Percentiles rank a stretch among this genome's conserved stretches.
Evolutionary conservation across 2,113 vertebrate species (phyloP).

Genomic region (Xiphophorus couchianus): DNA sequence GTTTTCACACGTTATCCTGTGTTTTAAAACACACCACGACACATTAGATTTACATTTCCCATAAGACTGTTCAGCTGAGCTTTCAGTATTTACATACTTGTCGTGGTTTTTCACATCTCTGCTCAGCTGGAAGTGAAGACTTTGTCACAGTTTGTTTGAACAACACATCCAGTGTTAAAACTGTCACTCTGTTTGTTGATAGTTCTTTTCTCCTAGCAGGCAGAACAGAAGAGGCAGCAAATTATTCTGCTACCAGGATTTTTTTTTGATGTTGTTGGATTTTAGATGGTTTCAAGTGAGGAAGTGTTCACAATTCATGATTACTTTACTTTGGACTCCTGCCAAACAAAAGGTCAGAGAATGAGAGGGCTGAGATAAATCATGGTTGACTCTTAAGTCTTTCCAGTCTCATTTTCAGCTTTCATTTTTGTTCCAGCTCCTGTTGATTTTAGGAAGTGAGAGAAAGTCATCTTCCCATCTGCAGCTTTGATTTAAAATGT

Average conservation of each 20-base stretch:
- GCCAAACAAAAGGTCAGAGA: constrained; percentile 21
- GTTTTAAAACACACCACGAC: constrained; percentile 5
- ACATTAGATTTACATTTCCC: constrained; percentile 41
- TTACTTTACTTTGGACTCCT: constrained; percentile 31
- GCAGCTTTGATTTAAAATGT: neutral
- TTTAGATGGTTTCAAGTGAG: constrained; percentile 13
- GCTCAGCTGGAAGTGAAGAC: constrained; percentile 6
- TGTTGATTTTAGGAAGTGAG: constrained; percentile 24
- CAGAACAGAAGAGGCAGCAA: constrained; percentile 11
- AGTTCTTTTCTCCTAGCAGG: constrained; percentile 11
- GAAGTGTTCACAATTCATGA: constrained; percentile 29
- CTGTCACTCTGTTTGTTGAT: neutral
- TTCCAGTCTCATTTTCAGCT: constrained; percentile 13
- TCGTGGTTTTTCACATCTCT: constrained; percentile 19
- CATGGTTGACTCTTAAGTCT: constrained; percentile 15
- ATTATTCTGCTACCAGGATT: constrained; percentile 4
- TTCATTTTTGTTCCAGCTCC: constrained; percentile 17
- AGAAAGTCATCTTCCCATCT: constrained; percentile 12
- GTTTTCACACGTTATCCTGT: neutral
- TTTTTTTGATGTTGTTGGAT: constrained; percentile 17
- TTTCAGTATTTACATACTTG: constrained; percentile 36
- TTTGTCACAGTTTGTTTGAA: constrained; percentile 9
- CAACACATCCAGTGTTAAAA: constrained; percentile 1
- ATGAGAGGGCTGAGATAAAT: constrained; percentile 10
- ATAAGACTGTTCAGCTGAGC: neutral